phyloP scores from a whole-genome alignment of 2,113 vertebrate species.

The Irena cyanogastra region DNA sequence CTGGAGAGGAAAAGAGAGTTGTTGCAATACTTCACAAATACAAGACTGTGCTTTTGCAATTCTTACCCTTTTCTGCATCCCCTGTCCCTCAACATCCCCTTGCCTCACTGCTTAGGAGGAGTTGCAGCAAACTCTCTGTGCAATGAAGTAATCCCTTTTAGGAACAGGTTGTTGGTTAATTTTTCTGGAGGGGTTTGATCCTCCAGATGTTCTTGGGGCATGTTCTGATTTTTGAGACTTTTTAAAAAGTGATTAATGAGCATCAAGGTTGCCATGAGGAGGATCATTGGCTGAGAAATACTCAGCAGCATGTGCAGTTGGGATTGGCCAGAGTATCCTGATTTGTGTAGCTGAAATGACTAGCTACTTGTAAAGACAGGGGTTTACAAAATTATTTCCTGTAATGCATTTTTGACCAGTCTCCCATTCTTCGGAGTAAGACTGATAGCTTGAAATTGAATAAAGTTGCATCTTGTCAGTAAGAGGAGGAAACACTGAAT shows the following conservation, averaged over 20 bases:
- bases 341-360: background rate
- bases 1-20: background rate
- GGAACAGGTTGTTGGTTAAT: background rate
- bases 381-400: background rate
- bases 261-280: background rate
- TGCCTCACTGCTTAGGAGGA: background rate
- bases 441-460: background rate
- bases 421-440: background rate
- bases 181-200: background rate
- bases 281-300: background rate
- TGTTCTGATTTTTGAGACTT: background rate
- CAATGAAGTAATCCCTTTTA: background rate
- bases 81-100: background rate
- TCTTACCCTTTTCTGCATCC: background rate
- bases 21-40: background rate
- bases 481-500: background rate
- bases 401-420: background rate
- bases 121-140: background rate
- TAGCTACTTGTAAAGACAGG: background rate
- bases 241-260: background rate
- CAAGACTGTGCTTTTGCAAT: background rate
- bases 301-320: background rate
- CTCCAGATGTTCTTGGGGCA: fast-evolving
- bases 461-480: background rate
- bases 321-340: background rate